Percentiles rank a stretch among this genome's conserved stretches.
Evolutionary conservation across 2,888 invertebrate species (phyloP).

Genomic region (Oxytorus armatus): DNA sequence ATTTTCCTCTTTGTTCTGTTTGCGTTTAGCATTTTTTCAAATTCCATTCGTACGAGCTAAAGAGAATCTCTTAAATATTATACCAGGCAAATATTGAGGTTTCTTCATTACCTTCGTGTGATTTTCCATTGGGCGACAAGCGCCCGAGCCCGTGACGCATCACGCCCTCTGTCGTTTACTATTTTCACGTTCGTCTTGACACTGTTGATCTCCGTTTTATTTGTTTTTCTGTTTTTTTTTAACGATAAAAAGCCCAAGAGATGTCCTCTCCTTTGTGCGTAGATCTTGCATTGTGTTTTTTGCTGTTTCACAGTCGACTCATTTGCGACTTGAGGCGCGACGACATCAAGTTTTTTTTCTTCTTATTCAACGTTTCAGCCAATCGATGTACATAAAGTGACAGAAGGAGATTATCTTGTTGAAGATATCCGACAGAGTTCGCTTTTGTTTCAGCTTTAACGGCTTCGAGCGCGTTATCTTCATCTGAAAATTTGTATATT

Average conservation of each 20-base stretch:
- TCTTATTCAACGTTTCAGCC: conserved; percentile 70
- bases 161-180: conserved; percentile 45
- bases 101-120: neutral
- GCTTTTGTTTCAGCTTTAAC: conserved; percentile 69
- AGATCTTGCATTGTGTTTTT: neutral
- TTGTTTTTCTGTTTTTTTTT: conserved; percentile 14
- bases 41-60: conserved; percentile 44
- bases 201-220: neutral
- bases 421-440: conserved; percentile 70
- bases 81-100: conserved; percentile 9
- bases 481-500: conserved; percentile 74
- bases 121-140: conserved; percentile 49
- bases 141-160: conserved; percentile 52
- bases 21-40: neutral
- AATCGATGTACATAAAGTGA: conserved; percentile 77
- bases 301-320: neutral
- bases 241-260: conserved; percentile 50
- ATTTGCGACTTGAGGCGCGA: conserved; percentile 15
- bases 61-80: conserved; percentile 18
- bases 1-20: conserved; percentile 9
- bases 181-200: conserved; percentile 34
- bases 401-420: conserved; percentile 75
- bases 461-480: conserved; percentile 73
- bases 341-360: conserved; percentile 52
- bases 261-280: conserved; percentile 11